These are phyloP conservation scores for Rhinoptilus africanus DNA, from an alignment of 2,113 vertebrate genomes.

Conservation along the genomic window DNA sequence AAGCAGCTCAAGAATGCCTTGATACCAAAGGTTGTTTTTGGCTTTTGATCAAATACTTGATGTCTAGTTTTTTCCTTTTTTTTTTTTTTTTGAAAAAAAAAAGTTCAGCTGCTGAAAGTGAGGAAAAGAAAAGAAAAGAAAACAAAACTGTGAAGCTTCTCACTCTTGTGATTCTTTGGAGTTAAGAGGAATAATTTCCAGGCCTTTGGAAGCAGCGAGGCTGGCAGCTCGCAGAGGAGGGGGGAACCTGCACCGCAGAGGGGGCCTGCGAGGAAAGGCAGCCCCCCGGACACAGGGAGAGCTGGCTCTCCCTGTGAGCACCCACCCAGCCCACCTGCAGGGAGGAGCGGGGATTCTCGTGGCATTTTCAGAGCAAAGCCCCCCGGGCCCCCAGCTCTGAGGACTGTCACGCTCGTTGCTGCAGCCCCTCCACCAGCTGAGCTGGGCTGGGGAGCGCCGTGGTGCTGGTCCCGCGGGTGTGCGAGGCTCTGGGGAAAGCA, in stretches of 20 bases:
- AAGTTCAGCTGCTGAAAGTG: neutral
- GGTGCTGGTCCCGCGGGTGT: rapidly evolving
- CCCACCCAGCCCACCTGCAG: neutral
- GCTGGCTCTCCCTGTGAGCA: rapidly evolving
- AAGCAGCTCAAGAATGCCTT: constrained; percentile 65
- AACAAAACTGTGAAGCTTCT: neutral
- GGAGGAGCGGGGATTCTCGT: rapidly evolving
- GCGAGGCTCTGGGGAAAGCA: neutral
- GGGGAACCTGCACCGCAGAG: rapidly evolving
- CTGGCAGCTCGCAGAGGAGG: neutral
- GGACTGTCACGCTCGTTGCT: rapidly evolving
- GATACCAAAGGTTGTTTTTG: constrained; percentile 66
- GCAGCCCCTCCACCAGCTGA: neutral
- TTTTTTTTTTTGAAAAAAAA: neutral
- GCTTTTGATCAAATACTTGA: constrained; percentile 43
- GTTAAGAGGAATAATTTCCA: neutral
- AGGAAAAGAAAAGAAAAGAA: neutral
- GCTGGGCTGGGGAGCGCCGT: rapidly evolving
- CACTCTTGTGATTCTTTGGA: neutral
- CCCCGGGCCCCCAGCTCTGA: rapidly evolving
- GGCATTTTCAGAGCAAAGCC: neutral
- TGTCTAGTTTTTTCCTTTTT: neutral
- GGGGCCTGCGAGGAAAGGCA: neutral
- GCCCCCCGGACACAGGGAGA: neutral
- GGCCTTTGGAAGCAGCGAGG: neutral